A percentile compares a stretch with the other conserved stretches of the same genome.
phyloP scores from a whole-genome alignment of 2,888 invertebrate genomes.

The Drosophila anomalata region DNA sequence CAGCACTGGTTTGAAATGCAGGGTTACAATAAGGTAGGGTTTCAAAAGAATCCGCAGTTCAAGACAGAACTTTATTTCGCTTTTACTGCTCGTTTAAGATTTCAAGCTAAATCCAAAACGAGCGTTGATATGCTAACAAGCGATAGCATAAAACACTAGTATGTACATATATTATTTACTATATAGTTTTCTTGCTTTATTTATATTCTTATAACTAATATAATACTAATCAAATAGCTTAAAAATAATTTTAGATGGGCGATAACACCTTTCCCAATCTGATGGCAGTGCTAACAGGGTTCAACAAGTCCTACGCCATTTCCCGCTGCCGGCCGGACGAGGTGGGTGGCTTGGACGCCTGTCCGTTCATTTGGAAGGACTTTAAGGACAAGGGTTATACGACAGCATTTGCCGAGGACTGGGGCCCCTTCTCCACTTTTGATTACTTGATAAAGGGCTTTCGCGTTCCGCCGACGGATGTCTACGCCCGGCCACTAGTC shows the following conservation, averaged over 20 bases:
- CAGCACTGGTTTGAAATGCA: constrained; percentile 88
- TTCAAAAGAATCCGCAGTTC: too few relatives aligned
- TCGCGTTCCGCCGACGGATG: constrained; percentile 89
- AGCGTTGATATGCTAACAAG: too few relatives aligned
- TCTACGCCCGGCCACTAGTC: constrained; percentile 90
- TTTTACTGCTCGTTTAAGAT: too few relatives aligned
- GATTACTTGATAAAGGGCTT: constrained; percentile 90
- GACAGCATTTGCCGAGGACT: constrained; percentile 92
- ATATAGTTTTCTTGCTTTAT: too few relatives aligned
- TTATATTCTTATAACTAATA: too few relatives aligned
- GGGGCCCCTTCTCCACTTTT: constrained; percentile 87
- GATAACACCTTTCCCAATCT: constrained; percentile 96
- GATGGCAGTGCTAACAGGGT: constrained; percentile 91
- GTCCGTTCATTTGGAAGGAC: constrained; percentile 90
- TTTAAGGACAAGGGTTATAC: constrained; percentile 89
- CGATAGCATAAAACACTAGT: too few relatives aligned
- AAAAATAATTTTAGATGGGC: constrained; percentile 86
- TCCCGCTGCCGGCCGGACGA: constrained; percentile 84
- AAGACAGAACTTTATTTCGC: too few relatives aligned
- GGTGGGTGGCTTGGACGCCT: constrained; percentile 87
- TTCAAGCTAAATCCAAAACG: too few relatives aligned
- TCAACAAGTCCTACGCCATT: constrained; percentile 84
- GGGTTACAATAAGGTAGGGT: constrained; percentile 88
- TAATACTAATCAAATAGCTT: background rate
- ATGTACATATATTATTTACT: too few relatives aligned